Evolutionary conservation across 2,888 invertebrate genomes (phyloP), one percentile per base, ranked within the genome.

Genomic region (Aplocera efformata): DNA sequence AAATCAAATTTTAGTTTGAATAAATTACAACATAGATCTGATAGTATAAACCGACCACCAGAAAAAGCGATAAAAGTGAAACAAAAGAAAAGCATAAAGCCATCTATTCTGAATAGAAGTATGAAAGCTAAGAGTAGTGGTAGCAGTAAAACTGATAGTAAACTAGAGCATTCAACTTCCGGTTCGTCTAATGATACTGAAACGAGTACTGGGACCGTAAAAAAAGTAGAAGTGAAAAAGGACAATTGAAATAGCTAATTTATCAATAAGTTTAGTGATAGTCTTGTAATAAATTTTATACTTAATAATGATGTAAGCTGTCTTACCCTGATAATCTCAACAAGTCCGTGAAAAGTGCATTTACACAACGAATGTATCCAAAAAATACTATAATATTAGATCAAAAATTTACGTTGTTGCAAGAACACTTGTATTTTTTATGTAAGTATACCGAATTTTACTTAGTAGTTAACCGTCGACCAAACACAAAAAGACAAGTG

Each of bases 101-200:
- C 82, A 27, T 67, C 71, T 1, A 67, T 85, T 54, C 63, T 83
- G 26, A 73, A 58, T 38, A 77, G 72, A 56, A 62, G 61, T 42
- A 53, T 63, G n/a, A 83, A 72, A 48, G 63, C 53, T 29, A 78
- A 64, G 56, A 65, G 52, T 41, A 66, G 59, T 60, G 60, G 64
- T 48, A 71, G 51, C 50, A 63, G 32, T 42, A 76, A 70, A 55
- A 56, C 46, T 60, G 74, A 72, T 64, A 71, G 59, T 42, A 76
- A 74, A 53, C 66, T 81, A 53, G 86, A 88, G 62, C 82, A 89
- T 72, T 90, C 90, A 6, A 90, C 88, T 65, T 91, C 91, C 6
- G 90, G 91, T 46, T 91, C 89, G 6, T 89, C 91, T 1, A 90
- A 90, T 60, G 89, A 89, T 44, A 89, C 89, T 24, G 88, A 86